Evolutionary conservation across 2,113 vertebrate genomes (phyloP).

Genomic region (Chauna torquata): DNA sequence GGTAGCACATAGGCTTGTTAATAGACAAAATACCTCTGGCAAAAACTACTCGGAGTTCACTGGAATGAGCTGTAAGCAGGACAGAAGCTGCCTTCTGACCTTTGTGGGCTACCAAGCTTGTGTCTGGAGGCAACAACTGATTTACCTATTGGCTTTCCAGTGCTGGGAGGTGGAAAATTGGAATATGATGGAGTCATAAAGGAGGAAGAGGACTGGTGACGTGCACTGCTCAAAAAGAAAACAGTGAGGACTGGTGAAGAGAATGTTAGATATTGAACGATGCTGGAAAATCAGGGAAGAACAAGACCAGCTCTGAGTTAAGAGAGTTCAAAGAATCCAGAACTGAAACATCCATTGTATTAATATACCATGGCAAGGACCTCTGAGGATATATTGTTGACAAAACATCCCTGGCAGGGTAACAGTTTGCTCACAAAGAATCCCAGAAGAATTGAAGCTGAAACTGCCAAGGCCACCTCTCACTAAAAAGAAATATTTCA

Average conservation of each 20-base stretch:
- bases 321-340: not conserved
- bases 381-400: not conserved
- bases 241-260: not conserved
- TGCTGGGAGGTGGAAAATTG: not conserved
- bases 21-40: not conserved
- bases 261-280: not conserved
- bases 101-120: not conserved
- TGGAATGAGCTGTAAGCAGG: not conserved
- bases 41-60: not conserved
- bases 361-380: not conserved
- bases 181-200: not conserved
- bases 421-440: not conserved
- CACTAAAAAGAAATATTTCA: not conserved
- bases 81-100: not conserved
- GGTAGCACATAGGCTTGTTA: not conserved
- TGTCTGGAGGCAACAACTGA: not conserved
- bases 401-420: not conserved
- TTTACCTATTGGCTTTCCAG: not conserved
- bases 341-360: not conserved
- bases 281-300: not conserved
- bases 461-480: not conserved
- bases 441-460: not conserved
- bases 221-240: not conserved
- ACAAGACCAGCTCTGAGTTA: not conserved
- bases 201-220: not conserved